Base-by-base conservation (phyloP, 2,888 invertebrate species). In the Trachelus iudaicus region DNA sequence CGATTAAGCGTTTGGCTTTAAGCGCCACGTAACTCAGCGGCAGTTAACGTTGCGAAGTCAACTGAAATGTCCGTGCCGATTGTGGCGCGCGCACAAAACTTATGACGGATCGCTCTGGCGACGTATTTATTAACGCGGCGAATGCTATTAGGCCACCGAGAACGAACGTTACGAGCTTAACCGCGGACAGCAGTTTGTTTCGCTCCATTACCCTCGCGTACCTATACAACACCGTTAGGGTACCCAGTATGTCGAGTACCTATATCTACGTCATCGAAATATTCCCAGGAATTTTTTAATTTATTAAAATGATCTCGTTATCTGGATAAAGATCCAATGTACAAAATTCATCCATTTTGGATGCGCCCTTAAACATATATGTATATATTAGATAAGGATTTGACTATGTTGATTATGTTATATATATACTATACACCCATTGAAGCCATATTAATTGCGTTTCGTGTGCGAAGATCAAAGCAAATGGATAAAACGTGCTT, bases 71-170 rank as follows among this genome's bases (percentile, higher is more conserved):
- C 33, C 30, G 40, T 77, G n/a, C 69, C 69, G 69, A 56, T 56
- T 56, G 56, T n/a, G 56, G 71, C 33, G 75, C 77, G 81, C 77
- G 73, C 75, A 79, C 81, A 83, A 85, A 86, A 85, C 85, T 88
- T 87, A 87, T 85, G 87, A 88, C 84, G 84, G 83, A 87, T 81
- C 80, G 79, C 79, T 84, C 75, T n/a, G 80, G 81, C 84, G 88
- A 89, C 86, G 85, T 89, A 90, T 90, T 90, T 90, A 90, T 89
- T 86, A 87, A 83, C 82, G 83, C 82, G 81, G 79, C 80, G 83
- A 85, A 83, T 84, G 87, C 87, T 87, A 87, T 89, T 88, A 89
- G 87, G 84, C 86, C 82, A 86, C 84, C 81, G 86, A 82, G 85
- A 87, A 89, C 84, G 83, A 84, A 87, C 85, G 83, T 85, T 86